Evolutionary conservation across 2,797 vertebrate species (phyloP).

Genomic region (Poecilia gillii): DNA sequence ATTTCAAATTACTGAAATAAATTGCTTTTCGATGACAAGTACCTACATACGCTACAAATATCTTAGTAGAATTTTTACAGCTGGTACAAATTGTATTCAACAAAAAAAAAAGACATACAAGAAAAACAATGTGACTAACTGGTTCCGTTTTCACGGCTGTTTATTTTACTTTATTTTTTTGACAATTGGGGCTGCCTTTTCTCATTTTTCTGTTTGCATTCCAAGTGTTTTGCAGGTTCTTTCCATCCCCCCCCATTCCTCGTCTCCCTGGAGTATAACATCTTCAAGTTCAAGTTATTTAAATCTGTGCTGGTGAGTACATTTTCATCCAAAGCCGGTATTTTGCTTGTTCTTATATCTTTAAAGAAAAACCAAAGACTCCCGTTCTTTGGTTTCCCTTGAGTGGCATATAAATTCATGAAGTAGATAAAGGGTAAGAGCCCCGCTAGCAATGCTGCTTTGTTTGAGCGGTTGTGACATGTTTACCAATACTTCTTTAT

Average conservation of each 20-base stretch:
- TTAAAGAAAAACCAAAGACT: slow-evolving; percentile 48
- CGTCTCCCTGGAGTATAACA: slow-evolving; percentile 31
- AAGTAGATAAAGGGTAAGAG: slow-evolving; percentile 63
- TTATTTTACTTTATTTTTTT: slow-evolving; percentile 3
- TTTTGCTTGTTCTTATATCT: slow-evolving; percentile 34
- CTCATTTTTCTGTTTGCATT: slow-evolving; percentile 37
- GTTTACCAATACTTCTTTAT: slow-evolving; percentile 56
- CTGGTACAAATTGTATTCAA: neutral
- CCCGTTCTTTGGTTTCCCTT: slow-evolving; percentile 35
- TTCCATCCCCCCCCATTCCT: neutral
- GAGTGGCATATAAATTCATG: slow-evolving; percentile 59
- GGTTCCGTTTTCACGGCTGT: neutral
- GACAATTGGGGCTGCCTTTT: slow-evolving; percentile 15
- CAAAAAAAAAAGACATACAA: neutral
- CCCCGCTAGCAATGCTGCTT: slow-evolving; percentile 40
- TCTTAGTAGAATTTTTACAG: neutral
- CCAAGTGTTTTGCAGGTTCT: slow-evolving; percentile 39
- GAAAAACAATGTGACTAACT: neutral
- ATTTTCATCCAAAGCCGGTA: slow-evolving; percentile 41
- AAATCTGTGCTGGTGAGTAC: slow-evolving; percentile 46
- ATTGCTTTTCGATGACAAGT: neutral
- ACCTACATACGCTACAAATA: neutral
- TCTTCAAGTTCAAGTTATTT: slow-evolving; percentile 54
- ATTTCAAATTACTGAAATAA: neutral
- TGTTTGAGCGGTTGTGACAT: slow-evolving; percentile 58